These are phyloP conservation scores for Ectropis crepuscularia DNA, from an alignment of 2,888 invertebrate species.

Conservation along the genomic window DNA sequence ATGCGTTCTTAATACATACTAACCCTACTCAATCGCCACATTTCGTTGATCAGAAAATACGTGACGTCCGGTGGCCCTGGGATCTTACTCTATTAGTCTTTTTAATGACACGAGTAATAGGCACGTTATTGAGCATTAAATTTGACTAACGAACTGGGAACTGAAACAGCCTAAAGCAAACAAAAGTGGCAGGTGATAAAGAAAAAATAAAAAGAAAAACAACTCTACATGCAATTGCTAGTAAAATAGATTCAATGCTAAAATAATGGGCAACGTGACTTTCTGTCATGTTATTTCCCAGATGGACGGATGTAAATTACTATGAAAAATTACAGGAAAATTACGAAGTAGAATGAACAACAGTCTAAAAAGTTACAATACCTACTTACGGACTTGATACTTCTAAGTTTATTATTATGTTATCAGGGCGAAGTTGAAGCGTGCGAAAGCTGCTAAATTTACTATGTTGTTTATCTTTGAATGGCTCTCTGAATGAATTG, in stretches of 20 bases:
- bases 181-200: slow-evolving; percentile 41
- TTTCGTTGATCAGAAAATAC: too few species aligned
- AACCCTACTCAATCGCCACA: too few species aligned
- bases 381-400: slow-evolving; percentile 2
- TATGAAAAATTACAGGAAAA: slow-evolving; percentile 15
- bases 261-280: slow-evolving; percentile 7
- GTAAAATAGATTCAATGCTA: slow-evolving; percentile 3
- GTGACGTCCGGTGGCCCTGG: too few species aligned
- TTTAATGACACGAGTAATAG: neutral
- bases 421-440: slow-evolving; percentile 62
- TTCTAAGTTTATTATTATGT: neutral
- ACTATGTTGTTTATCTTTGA: slow-evolving; percentile 37
- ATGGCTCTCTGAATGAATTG: slow-evolving; percentile 11
- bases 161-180: slow-evolving; percentile 53
- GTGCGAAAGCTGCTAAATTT: slow-evolving; percentile 60
- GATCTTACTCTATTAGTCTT: too few species aligned
- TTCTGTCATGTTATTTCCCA: slow-evolving; percentile 17
- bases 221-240: slow-evolving; percentile 28
- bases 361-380: neutral
- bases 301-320: neutral
- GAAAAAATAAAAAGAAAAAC: slow-evolving; percentile 17
- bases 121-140: neutral
- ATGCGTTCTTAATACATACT: too few species aligned
- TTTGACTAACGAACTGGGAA: slow-evolving; percentile 33
- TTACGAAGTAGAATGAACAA: neutral